A percentile compares a stretch with the other conserved stretches of the same genome.
phyloP scores from a whole-genome alignment of 2,797 vertebrate species.

The Anolis apletophallus region DNA sequence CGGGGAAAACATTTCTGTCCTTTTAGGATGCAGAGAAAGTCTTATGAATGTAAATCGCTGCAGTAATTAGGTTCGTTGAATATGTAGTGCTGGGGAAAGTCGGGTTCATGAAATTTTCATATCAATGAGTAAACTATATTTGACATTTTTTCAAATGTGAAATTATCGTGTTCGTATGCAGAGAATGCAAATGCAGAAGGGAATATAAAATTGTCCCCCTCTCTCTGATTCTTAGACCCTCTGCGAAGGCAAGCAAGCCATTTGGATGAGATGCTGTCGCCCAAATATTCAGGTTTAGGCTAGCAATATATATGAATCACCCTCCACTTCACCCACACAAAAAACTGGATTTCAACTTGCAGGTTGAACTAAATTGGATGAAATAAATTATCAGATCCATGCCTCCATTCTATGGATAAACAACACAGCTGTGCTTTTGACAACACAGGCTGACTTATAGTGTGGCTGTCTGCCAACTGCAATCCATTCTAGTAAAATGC shows the following conservation, averaged over 20 bases:
- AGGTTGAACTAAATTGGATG: neutral
- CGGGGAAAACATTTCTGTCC: constrained; percentile 8
- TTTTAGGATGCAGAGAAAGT: constrained; percentile 43
- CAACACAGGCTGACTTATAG: neutral
- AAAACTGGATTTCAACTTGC: constrained; percentile 3
- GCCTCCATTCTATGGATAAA: neutral
- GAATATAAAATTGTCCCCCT: neutral
- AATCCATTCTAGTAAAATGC: neutral
- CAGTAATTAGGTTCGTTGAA: constrained; percentile 29
- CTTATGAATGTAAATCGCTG: constrained; percentile 50
- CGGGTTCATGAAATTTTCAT: constrained; percentile 46
- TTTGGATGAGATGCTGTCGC: neutral
- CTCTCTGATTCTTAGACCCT: neutral
- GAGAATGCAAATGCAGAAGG: constrained; percentile 14
- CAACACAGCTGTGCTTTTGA: neutral
- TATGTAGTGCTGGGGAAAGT: constrained; percentile 38
- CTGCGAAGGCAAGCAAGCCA: neutral
- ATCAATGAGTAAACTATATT: constrained; percentile 43
- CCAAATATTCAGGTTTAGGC: neutral
- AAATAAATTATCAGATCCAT: neutral
- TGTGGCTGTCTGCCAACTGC: neutral
- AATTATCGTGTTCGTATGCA: constrained; percentile 10
- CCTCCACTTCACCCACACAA: neutral
- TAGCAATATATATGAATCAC: neutral
- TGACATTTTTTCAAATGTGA: constrained; percentile 26